Percentiles rank a stretch among this genome's conserved stretches.
These are phyloP conservation scores for Austrolebias charrua DNA, from an alignment of 2,797 vertebrate genomes.

Conservation along the genomic window DNA sequence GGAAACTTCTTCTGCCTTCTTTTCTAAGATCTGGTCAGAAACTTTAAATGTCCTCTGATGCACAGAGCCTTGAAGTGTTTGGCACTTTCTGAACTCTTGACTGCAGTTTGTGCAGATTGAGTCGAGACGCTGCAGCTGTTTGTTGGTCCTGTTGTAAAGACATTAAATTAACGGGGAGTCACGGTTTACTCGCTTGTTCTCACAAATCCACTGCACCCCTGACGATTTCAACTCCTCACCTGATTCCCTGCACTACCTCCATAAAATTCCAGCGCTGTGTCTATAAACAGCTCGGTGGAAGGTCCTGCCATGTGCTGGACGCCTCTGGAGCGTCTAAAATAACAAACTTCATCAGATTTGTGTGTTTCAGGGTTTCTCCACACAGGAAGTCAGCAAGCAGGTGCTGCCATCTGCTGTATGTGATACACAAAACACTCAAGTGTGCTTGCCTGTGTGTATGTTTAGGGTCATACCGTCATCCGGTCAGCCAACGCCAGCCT, in stretches of 20 bases:
- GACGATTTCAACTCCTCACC: neutral
- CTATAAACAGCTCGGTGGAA: neutral
- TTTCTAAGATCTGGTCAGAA: too few species aligned
- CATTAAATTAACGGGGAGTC: too few species aligned
- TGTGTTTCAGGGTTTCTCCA: too few species aligned
- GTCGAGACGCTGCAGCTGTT: too few species aligned
- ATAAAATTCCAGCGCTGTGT: neutral
- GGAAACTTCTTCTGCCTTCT: too few species aligned
- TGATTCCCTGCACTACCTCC: neutral
- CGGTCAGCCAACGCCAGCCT: conserved; percentile 86
- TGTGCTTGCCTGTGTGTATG: neutral
- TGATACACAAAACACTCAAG: too few species aligned
- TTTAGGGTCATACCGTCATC: conserved; percentile 92
- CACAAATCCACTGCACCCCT: too few species aligned
- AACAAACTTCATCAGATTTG: neutral
- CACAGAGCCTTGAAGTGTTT: neutral
- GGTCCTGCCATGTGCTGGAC: conserved; percentile 20
- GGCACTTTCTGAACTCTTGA: too few species aligned
- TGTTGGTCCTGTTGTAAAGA: too few species aligned
- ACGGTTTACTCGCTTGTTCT: too few species aligned
- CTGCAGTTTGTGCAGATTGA: too few species aligned
- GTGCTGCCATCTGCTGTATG: conserved; percentile 1
- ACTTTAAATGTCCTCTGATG: too few species aligned
- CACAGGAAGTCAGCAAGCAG: neutral
- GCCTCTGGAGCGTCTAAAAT: conserved; percentile 19